Evolutionary conservation across 2,797 vertebrate species (phyloP).

Genomic region (Tachyglossus aculeatus): DNA sequence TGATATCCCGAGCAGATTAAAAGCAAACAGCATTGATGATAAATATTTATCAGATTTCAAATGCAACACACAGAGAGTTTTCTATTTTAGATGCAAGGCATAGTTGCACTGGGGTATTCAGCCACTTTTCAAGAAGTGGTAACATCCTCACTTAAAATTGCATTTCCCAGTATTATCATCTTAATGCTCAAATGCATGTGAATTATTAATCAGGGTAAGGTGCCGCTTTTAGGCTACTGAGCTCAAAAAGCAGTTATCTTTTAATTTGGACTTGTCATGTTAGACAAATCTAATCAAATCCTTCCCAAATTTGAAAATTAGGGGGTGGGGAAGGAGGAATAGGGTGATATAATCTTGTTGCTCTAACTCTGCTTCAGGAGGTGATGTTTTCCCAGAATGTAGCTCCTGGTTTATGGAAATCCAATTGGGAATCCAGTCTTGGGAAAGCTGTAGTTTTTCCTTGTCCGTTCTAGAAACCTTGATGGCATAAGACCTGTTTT

Average conservation of each 20-base stretch:
- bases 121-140: constrained; percentile 68
- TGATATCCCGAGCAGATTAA: constrained; percentile 82
- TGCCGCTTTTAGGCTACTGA: background rate
- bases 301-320: background rate
- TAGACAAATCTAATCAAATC: background rate
- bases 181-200: background rate
- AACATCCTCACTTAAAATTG: constrained; percentile 66
- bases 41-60: constrained; percentile 83
- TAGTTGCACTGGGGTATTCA: constrained; percentile 69
- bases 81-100: constrained; percentile 74
- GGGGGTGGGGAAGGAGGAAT: too few relatives aligned
- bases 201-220: constrained; percentile 15
- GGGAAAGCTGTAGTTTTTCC: too few relatives aligned
- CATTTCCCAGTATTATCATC: constrained; percentile 14
- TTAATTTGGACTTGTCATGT: background rate
- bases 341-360: too few relatives aligned
- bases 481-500: too few relatives aligned
- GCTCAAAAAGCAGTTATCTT: background rate
- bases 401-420: too few relatives aligned
- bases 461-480: too few relatives aligned
- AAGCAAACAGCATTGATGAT: constrained; percentile 82
- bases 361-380: too few relatives aligned
- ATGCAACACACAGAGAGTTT: constrained; percentile 70
- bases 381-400: too few relatives aligned
- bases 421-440: too few relatives aligned